Evolutionary conservation across 1,140 invertebrate genomes (phyloP), one percentile per base, ranked within the genome.

Genomic region (Microplitis demolitor): DNA sequence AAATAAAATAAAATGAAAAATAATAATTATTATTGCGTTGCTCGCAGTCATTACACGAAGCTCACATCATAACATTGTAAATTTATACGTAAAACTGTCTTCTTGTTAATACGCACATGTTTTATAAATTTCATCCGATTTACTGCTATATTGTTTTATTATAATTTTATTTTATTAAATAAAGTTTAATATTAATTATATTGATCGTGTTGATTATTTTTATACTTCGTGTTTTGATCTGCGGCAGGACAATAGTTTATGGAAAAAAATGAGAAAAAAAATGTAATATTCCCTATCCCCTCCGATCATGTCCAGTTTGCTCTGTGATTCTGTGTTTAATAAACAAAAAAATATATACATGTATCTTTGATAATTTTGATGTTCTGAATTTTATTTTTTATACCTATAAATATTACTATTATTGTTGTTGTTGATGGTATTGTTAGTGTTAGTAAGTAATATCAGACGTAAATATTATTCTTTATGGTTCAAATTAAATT

Each of bases 311-410:
- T 83, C 82, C 81, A 82, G 82, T 81, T 83, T 83, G 80, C 81
- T 84, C 82, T 84, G 81, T 84, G 83, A 84, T 83, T 83, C 76
- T 84, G 82, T 84, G 79, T 83, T 83, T 83, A 84, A 85, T 83
- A 84, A 83, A 84, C 78, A 24, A 61, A 33, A 39, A 64, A 73
- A 71, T 60, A 76, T 64, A 72, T 73, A 73, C 68, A 75, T 74
- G 70, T 74, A 78, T 77, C 67, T 76, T 71, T 72, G 61, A 71
- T 75, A 75, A 75, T 75, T 62, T 72, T 67, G 69, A 68, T 24
- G 74, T 72, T 64, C 16, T 68, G 54, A n/a, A 45, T 63, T 35
- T 50, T 72, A n/a, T 64, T 71, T 69, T 45, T 45, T 45, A 9
- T 50, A 54, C 53, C 53, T 58, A 54, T 0, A 16, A 24, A 61